These are phyloP conservation scores for Haemorhous mexicanus DNA, from an alignment of 2,113 vertebrate genomes.

Conservation along the genomic window DNA sequence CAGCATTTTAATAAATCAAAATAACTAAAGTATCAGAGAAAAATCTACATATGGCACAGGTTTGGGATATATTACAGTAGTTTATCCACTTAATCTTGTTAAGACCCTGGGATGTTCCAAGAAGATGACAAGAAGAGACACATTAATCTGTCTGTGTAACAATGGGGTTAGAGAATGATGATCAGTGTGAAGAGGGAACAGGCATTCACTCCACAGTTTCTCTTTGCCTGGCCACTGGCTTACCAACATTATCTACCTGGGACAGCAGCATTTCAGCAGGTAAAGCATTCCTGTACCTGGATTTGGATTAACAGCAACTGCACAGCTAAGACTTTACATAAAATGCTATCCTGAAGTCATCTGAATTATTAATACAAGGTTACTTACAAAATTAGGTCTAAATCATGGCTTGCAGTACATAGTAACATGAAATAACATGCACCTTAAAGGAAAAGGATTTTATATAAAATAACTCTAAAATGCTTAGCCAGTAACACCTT, in stretches of 20 bases:
- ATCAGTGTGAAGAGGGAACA: neutral
- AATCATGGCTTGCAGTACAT: neutral
- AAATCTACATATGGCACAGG: neutral
- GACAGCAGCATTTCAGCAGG: neutral
- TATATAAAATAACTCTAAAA: neutral
- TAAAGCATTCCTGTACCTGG: neutral
- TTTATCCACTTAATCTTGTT: neutral
- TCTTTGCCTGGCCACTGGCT: neutral
- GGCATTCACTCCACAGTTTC: neutral
- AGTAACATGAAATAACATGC: neutral
- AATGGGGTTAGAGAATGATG: neutral
- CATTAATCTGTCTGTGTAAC: neutral
- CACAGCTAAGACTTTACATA: neutral
- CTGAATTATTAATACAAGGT: neutral
- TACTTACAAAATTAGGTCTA: neutral
- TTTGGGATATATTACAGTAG: neutral
- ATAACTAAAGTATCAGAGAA: neutral
- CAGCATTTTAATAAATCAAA: neutral
- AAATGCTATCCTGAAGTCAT: neutral
- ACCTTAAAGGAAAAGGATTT: neutral
- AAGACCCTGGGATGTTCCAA: neutral
- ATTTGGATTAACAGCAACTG: neutral
- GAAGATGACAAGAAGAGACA: neutral
- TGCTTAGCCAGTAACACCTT: neutral
- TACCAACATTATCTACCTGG: accelerated